Evolutionary conservation across 2,888 invertebrate species (phyloP).

Genomic region (Clanis bilineata): DNA sequence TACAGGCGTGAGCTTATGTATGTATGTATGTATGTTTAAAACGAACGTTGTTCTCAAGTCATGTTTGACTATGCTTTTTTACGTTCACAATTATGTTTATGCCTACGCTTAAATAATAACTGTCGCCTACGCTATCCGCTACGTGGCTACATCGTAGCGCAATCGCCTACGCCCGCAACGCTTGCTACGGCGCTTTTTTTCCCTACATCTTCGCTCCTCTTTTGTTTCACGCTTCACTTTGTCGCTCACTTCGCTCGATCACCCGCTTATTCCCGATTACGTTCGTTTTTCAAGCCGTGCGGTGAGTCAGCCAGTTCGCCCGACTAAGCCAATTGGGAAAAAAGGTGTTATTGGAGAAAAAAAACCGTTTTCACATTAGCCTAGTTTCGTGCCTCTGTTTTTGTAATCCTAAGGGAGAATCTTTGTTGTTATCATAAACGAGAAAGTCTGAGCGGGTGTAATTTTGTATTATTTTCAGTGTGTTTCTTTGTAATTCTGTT

Average conservation of each 20-base stretch:
- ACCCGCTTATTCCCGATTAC: constrained; percentile 60
- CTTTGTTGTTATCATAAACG: constrained; percentile 7
- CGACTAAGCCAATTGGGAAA: constrained; percentile 15
- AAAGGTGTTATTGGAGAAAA: constrained; percentile 15
- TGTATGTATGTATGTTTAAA: too few relatives aligned
- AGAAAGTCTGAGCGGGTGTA: constrained; percentile 1
- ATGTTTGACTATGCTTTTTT: too few relatives aligned
- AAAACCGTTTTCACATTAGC: constrained; percentile 7
- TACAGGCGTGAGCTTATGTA: too few relatives aligned
- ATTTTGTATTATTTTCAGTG: constrained; percentile 7
- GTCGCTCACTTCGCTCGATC: constrained; percentile 53
- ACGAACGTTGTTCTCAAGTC: too few relatives aligned
- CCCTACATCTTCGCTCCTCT: constrained; percentile 28
- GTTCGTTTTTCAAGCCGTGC: constrained; percentile 19
- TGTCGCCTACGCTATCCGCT: not conserved
- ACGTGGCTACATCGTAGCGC: not conserved
- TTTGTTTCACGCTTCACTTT: constrained; percentile 47
- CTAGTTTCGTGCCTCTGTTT: constrained; percentile 11
- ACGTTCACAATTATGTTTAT: too few relatives aligned
- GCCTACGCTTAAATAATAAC: too few relatives aligned
- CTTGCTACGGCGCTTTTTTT: constrained; percentile 18
- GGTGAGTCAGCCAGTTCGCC: constrained; percentile 20
- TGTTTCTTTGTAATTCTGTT: not conserved
- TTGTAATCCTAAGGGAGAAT: constrained; percentile 5
- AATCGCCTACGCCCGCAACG: not conserved